These are phyloP conservation scores for Ptychodera flava DNA, from an alignment of 35 echinoderm and acorn worm genomes.

Conservation along the genomic window DNA sequence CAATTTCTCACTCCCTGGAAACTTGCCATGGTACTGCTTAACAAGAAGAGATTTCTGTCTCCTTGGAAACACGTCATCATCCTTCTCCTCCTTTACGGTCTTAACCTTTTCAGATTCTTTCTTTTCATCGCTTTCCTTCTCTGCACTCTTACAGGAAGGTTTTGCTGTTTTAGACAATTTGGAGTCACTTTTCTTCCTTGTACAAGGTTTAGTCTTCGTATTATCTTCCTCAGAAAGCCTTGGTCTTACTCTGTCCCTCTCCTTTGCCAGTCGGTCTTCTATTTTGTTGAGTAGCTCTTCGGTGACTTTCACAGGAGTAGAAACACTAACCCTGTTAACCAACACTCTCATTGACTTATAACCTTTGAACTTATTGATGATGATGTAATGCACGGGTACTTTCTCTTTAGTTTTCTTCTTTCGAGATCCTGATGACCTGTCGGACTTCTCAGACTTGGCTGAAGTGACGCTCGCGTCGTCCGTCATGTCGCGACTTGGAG, in stretches of 20 bases:
- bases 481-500: neutral
- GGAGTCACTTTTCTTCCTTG: neutral
- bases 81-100: neutral
- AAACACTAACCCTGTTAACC: neutral
- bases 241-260: neutral
- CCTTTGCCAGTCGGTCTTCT: neutral
- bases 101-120: neutral
- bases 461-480: neutral
- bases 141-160: neutral
- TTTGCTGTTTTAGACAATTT: neutral
- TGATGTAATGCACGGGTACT: neutral
- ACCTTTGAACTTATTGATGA: slow-evolving; percentile 8
- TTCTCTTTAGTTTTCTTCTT: neutral
- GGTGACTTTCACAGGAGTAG: neutral
- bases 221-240: neutral
- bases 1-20: neutral
- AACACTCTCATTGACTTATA: neutral
- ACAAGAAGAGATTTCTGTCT: neutral
- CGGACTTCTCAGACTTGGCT: neutral
- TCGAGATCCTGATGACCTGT: neutral
- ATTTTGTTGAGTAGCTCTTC: neutral
- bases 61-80: neutral
- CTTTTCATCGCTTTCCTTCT: neutral
- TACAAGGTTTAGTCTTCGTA: neutral
- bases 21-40: neutral